Evolutionary conservation across 2,113 vertebrate species (phyloP), one percentile per base, ranked within the genome.

Genomic region (Perccottus glenii): DNA sequence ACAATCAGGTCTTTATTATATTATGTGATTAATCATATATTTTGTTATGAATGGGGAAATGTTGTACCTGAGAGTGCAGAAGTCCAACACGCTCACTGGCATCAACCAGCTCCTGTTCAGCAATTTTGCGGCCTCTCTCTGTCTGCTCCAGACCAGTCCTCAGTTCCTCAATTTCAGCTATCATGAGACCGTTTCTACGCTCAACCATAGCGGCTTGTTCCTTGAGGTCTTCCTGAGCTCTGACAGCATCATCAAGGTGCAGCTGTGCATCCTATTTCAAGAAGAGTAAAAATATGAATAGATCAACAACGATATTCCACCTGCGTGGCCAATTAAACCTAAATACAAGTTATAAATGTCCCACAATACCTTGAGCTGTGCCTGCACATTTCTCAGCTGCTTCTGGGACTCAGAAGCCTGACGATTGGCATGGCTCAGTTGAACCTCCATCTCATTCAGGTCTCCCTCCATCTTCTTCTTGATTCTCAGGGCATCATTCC

Each of bases 121-220:
- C 94, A 0, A 92, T 72, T 57, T 91, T 94, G 65, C 94, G 92
- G 12, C 88, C 84, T 82, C 93, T 90, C 76, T 94, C 94, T 0
- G 93, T 94, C 87, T 94, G 94, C 61, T 94, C 94, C 84, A 94
- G 87, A 14, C 89, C 92, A 70, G 84, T 80, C 68, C 93, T 77
- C 5, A 92, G 88, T 75, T 94, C 94, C 70, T 94, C 93, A 2
- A 94, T 93, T 82, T 94, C 93, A 27, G 93, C 91, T 56, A 90
- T 51, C 78, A 93, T 88, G 52, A 95, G 87, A 75, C 88, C 93
- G 35, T 93, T 92, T 70, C 94, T 94, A 72, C 94, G 92, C 19
- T 94, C 94, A 10, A 94, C 86, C 90, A 95, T 93, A 55, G 94
- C 93, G 79, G 93, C 83, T 59, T 95, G 93, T 56, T 95, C 94